These are phyloP conservation scores for Enoplolaimus lenunculus DNA, from an alignment of 2,888 invertebrate genomes.

Conservation along the genomic window DNA sequence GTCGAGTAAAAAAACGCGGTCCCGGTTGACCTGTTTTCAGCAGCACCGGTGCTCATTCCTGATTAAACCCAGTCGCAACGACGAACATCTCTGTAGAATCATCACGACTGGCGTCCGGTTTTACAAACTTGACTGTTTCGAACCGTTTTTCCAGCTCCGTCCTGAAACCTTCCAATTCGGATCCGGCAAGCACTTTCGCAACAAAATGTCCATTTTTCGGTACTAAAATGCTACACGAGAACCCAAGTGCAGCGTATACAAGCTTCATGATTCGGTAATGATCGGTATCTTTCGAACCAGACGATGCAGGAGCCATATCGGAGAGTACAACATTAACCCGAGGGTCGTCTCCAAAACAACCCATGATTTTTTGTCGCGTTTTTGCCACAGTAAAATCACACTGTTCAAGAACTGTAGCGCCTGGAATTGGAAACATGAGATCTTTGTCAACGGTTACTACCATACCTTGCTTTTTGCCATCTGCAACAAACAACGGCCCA, in stretches of 20 bases:
- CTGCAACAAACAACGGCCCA: too few species aligned
- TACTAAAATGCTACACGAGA: constrained; percentile 25
- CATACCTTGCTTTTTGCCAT: background rate
- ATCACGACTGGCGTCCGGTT: constrained; percentile 36
- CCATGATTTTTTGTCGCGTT: background rate
- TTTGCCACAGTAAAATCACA: constrained; percentile 8
- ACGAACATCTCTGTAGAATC: constrained; percentile 37
- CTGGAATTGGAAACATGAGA: background rate
- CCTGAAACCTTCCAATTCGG: constrained; percentile 27
- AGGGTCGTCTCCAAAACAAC: constrained; percentile 24
- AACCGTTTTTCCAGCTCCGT: constrained; percentile 30
- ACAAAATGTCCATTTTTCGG: constrained; percentile 27
- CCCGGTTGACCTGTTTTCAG: too few species aligned
- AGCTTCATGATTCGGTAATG: constrained; percentile 32
- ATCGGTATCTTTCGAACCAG: constrained; percentile 32
- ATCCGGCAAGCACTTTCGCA: constrained; percentile 38
- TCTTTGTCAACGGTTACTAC: constrained; percentile 11
- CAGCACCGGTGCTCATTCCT: too few species aligned
- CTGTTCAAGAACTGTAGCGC: constrained; percentile 1
- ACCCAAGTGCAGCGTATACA: constrained; percentile 28
- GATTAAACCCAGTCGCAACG: too few species aligned
- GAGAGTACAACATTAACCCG: constrained; percentile 34
- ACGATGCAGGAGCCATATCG: constrained; percentile 40
- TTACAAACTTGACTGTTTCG: constrained; percentile 29
- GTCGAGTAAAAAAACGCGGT: too few species aligned